These are phyloP conservation scores for Empidonax traillii DNA, from an alignment of 2,113 vertebrate genomes.

Conservation along the genomic window DNA sequence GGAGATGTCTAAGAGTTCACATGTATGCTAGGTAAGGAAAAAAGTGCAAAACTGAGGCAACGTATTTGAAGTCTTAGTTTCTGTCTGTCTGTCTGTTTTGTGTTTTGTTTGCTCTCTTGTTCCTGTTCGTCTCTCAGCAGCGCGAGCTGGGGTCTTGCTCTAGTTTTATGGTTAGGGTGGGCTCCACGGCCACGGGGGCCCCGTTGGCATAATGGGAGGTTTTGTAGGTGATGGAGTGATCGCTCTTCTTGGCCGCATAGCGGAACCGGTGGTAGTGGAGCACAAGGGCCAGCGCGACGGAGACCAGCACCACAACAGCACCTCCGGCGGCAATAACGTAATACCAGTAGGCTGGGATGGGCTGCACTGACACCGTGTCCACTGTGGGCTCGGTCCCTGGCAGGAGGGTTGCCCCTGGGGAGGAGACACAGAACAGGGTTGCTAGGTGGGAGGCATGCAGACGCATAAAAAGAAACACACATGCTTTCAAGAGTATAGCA, in stretches of 20 bases:
- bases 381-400: slow-evolving; percentile 95
- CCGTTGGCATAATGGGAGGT: slow-evolving; percentile 88
- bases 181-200: slow-evolving; percentile 84
- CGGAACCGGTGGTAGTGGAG: slow-evolving; percentile 97
- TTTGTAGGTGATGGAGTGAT: slow-evolving; percentile 98
- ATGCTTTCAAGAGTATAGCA: slow-evolving; percentile 67
- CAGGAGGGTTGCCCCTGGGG: slow-evolving; percentile 95
- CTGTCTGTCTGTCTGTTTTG: slow-evolving; percentile 67
- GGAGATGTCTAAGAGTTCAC: slow-evolving; percentile 76
- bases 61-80: slow-evolving; percentile 77
- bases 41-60: slow-evolving; percentile 87
- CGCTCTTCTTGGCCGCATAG: slow-evolving; percentile 96
- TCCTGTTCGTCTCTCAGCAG: slow-evolving; percentile 84
- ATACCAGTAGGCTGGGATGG: slow-evolving; percentile 97
- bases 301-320: slow-evolving; percentile 92
- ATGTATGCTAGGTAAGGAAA: slow-evolving; percentile 75
- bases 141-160: slow-evolving; percentile 86
- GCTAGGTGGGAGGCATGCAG: slow-evolving; percentile 91
- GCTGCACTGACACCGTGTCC: slow-evolving; percentile 95
- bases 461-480: slow-evolving; percentile 72
- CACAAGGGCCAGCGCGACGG: slow-evolving; percentile 87
- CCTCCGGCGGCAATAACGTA: slow-evolving; percentile 96
- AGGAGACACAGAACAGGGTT: slow-evolving; percentile 96
- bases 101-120: slow-evolving; percentile 67
- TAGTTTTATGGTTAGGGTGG: slow-evolving; percentile 93